Percentiles rank a stretch among this genome's conserved stretches.
phyloP scores from a whole-genome alignment of 1,140 invertebrate species.

The Vollenhovia emeryi region DNA sequence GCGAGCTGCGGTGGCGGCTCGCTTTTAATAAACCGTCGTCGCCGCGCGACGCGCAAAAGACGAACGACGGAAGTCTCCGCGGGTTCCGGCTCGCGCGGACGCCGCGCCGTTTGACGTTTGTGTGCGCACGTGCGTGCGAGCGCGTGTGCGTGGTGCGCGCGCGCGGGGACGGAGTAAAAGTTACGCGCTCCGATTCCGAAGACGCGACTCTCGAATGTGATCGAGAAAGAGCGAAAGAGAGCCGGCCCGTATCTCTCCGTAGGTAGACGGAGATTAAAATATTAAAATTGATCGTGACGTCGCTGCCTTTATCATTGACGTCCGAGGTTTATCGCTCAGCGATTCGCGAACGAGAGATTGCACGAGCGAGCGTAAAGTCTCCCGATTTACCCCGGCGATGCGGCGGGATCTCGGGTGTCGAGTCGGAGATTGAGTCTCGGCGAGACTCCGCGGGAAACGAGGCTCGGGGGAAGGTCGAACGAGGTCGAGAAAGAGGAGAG shows the following conservation, averaged over 20 bases:
- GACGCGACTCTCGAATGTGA: slow-evolving; percentile 14
- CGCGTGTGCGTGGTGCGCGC: background rate
- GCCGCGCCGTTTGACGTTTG: background rate
- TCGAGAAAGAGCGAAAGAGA: too few relatives aligned
- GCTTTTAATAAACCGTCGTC: background rate
- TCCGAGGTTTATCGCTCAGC: background rate
- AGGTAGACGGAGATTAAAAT: background rate
- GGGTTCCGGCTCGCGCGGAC: background rate
- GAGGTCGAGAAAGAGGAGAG: background rate
- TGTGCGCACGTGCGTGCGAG: background rate
- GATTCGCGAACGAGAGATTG: background rate
- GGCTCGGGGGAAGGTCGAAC: background rate
- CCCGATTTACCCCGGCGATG: background rate
- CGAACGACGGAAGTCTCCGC: background rate
- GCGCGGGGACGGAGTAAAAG: slow-evolving; percentile 25
- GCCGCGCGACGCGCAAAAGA: background rate
- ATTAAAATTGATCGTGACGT: slow-evolving; percentile 23
- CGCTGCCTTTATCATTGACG: background rate
- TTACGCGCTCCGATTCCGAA: slow-evolving; percentile 34
- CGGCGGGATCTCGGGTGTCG: too few relatives aligned
- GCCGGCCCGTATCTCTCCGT: background rate
- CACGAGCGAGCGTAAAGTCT: background rate
- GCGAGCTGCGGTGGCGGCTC: background rate
- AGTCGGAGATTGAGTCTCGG: background rate
- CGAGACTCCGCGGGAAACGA: background rate